Evolutionary conservation across 2,113 vertebrate genomes (phyloP).

Genomic region (Saimiri boliviensis): DNA sequence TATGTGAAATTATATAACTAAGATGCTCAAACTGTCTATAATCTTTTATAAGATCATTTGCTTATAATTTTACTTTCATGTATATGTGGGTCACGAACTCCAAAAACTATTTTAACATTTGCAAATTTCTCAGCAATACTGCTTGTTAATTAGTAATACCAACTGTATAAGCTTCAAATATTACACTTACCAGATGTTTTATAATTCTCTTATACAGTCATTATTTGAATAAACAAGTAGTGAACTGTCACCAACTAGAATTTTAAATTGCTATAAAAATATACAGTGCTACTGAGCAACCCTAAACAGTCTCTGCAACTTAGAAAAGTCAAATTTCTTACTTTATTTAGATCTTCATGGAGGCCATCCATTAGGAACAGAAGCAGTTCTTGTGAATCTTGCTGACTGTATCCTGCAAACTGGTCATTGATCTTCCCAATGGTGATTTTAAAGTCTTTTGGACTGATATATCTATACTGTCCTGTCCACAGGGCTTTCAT

Average conservation of each 20-base stretch:
- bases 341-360: constrained; percentile 98
- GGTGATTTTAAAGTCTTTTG: constrained; percentile 96
- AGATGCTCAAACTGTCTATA: not conserved
- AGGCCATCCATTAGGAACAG: constrained; percentile 99
- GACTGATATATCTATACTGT: constrained; percentile 95
- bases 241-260: not conserved
- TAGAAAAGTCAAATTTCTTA: constrained; percentile 77
- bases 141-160: not conserved
- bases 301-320: not conserved
- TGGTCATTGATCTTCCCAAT: constrained; percentile 98
- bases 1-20: not conserved
- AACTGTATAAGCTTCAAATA: constrained; percentile 1
- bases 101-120: not conserved
- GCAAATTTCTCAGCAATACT: not conserved
- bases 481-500: constrained; percentile 98
- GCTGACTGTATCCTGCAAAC: constrained; percentile 95
- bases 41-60: not conserved
- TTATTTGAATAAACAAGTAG: not conserved
- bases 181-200: not conserved
- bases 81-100: not conserved
- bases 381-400: constrained; percentile 98
- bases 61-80: not conserved
- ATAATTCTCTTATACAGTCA: not conserved
- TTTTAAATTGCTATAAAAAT: not conserved
- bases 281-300: not conserved